phyloP scores from a whole-genome alignment of 2,113 vertebrate genomes.

The Lota lota region DNA sequence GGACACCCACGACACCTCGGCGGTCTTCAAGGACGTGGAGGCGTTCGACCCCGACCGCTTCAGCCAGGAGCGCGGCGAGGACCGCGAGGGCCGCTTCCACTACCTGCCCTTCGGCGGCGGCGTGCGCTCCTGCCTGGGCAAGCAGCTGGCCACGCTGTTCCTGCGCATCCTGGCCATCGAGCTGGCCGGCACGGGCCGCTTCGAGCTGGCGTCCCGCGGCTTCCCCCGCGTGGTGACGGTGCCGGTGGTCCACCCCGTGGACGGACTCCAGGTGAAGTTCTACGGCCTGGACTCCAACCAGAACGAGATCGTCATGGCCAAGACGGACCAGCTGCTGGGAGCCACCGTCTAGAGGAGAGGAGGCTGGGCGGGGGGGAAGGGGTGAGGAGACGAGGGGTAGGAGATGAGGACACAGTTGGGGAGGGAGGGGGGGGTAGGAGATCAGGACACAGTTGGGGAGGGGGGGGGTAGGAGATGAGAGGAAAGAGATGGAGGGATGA shows the following conservation, averaged over 20 bases:
- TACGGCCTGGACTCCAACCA: conserved; percentile 98
- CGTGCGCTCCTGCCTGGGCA: conserved; percentile 92
- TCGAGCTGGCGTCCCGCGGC: conserved; percentile 90
- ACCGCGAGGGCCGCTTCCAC: conserved; percentile 94
- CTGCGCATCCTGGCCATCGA: conserved; percentile 90
- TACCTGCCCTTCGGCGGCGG: conserved; percentile 95
- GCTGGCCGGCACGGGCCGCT: conserved; percentile 90
- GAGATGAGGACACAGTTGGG: conserved; percentile 11
- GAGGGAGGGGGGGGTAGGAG: conserved; percentile 25
- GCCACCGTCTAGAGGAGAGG: conserved; percentile 79
- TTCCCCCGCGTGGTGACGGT: conserved; percentile 89
- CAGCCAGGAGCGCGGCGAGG: conserved; percentile 85
- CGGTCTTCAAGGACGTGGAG: conserved; percentile 90
- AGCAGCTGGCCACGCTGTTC: conserved; percentile 94
- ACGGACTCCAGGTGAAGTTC: conserved; percentile 93
- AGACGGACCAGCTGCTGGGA: conserved; percentile 87
- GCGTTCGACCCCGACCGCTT: conserved; percentile 93
- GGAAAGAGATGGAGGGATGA: conserved; percentile 13
- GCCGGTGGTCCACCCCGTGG: conserved; percentile 90
- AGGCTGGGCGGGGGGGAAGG: conserved; percentile 1
- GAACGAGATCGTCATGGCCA: conserved; percentile 94
- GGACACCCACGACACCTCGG: conserved; percentile 93
- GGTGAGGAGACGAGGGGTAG: neutral
- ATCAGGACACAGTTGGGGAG: conserved; percentile 36
- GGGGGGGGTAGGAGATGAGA: conserved; percentile 28